Base-by-base conservation (phyloP, 2,888 invertebrate genomes). In the Philopedon plagiatum region DNA sequence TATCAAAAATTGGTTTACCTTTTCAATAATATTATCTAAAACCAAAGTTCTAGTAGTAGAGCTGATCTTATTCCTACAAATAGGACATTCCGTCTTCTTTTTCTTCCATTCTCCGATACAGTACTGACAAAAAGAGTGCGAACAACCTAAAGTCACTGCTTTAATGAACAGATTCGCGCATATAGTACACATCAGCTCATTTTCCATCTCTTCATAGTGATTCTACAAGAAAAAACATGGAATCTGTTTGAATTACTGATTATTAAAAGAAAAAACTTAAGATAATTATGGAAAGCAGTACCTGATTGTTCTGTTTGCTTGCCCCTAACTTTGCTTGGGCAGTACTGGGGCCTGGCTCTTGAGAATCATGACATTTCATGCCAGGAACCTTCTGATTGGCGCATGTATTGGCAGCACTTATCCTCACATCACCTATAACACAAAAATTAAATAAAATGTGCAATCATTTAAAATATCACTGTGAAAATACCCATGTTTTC, bases 151-250 rank as follows among this genome's bases (percentile, higher is more conserved):
- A 0, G 92, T 91, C 2, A 89, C 90, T 0, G 94, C 90, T 81
- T 88, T 86, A 0, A 94, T 87, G 81, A 93, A 93, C 7, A 94
- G 85, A 82, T 94, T 94, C 19, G 90, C 90, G 80, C 94, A 94
- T 64, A 94, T 91, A 74, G 90, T 90, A 82, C 94, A 94, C 77
- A 91, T 91, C 23, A 94, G 85, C 80, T 94, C 93, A 77, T 88
- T 88, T 79, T 93, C 90, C 87, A 92, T 78, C 41, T 78, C 76
- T 71, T 83, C 78, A 71, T 74, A 75, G 15, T 72, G 65, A 26
- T 65, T 73, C 71, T 72, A 29, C 32, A 63, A 34, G 41, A 34
- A 11, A 60, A 46, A 32, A 34, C n/a, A n/a, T n/a, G n/a, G n/a
- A n/a, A n/a, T n/a, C n/a, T n/a, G n/a, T n/a, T n/a, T n/a, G n/a